Percentiles rank a stretch among this genome's conserved stretches.
These are phyloP conservation scores for Theocolax elegans DNA, from an alignment of 1,140 invertebrate genomes.

Conservation along the genomic window DNA sequence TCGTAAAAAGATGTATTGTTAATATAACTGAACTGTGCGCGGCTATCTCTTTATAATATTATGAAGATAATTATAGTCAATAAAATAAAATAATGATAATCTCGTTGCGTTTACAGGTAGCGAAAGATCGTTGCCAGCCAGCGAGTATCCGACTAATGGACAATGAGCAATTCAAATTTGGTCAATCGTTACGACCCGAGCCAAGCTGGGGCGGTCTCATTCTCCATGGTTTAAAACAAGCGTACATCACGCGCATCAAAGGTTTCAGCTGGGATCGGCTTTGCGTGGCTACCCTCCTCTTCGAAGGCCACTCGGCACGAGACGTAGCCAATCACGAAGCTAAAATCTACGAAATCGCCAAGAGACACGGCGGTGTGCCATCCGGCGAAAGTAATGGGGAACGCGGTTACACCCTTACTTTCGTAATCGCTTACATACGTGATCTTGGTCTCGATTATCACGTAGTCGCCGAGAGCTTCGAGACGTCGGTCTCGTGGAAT, in stretches of 20 bases:
- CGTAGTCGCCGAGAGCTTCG: constrained; percentile 95
- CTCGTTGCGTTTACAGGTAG: constrained; percentile 69
- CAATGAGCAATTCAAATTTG: constrained; percentile 96
- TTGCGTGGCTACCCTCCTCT: constrained; percentile 92
- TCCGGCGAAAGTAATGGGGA: constrained; percentile 94
- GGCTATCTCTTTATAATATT: background rate
- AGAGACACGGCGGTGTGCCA: constrained; percentile 79
- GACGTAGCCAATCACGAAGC: constrained; percentile 85
- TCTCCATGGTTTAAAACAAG: constrained; percentile 85
- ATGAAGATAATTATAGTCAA: too few relatives aligned
- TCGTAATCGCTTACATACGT: constrained; percentile 98
- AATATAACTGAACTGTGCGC: too few relatives aligned
- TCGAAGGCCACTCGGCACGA: constrained; percentile 80
- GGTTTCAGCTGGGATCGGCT: constrained; percentile 86
- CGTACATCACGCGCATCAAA: constrained; percentile 91
- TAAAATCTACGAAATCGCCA: constrained; percentile 86
- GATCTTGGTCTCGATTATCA: constrained; percentile 91
- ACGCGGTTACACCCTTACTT: constrained; percentile 94
- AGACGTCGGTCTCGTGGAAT: constrained; percentile 98
- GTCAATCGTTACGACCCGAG: constrained; percentile 87
- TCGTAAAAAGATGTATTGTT: too few relatives aligned
- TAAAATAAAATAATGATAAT: too few relatives aligned
- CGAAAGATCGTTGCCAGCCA: constrained; percentile 84
- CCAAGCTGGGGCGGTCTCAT: constrained; percentile 77
- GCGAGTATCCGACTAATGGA: constrained; percentile 96